A percentile compares a stretch with the other conserved stretches of the same genome.
These are phyloP conservation scores for Haplochromis vanheusdeni DNA, from an alignment of 2,113 vertebrate genomes.

Conservation along the genomic window DNA sequence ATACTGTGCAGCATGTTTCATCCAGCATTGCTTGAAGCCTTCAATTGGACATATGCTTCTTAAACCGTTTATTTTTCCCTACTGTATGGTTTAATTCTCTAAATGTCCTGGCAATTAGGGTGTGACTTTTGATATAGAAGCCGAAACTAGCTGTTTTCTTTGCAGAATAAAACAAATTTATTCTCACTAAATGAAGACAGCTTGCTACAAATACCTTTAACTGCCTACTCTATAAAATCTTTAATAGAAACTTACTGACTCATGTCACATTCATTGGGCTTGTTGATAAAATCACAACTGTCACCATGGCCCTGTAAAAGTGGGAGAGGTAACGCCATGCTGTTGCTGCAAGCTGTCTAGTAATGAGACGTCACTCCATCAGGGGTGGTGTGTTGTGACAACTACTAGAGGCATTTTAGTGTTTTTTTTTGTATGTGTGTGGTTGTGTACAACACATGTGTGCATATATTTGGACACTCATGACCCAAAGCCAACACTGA, in stretches of 20 bases:
- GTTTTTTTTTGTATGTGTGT: neutral
- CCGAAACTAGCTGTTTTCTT: neutral
- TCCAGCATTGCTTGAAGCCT: neutral
- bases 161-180: neutral
- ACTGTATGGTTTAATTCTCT: neutral
- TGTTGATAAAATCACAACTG: constrained; percentile 32
- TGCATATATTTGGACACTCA: neutral
- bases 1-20: neutral
- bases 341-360: constrained; percentile 45
- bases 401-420: constrained; percentile 43
- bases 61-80: neutral
- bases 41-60: neutral
- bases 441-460: neutral
- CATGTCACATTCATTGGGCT: neutral
- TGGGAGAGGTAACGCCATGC: constrained; percentile 44
- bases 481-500: constrained; percentile 29
- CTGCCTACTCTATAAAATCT: neutral
- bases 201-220: neutral
- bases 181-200: neutral
- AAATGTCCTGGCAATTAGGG: neutral
- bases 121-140: neutral
- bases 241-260: neutral
- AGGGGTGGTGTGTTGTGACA: constrained; percentile 51
- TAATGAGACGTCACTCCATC: constrained; percentile 62
- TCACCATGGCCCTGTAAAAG: constrained; percentile 24